Conservation (phyloP, 2,113 vertebrate species). For the Daphoenositta chrysoptera region DNA sequence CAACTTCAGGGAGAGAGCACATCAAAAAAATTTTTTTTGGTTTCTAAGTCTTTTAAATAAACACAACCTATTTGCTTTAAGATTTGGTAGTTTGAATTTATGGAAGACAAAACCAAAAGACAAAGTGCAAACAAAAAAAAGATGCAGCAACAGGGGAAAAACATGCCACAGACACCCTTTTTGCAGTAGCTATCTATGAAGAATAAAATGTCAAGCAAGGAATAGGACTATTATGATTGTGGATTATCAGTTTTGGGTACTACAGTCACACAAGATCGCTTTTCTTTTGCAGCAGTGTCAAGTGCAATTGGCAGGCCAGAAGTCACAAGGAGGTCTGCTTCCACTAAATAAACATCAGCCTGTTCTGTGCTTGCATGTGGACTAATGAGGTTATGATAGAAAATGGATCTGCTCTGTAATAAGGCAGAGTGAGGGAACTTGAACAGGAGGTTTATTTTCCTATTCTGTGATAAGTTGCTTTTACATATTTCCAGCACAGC, state of each 20-base stretch:
- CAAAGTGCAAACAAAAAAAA: constrained; percentile 36
- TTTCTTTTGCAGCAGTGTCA: constrained; percentile 21
- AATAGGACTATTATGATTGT: constrained; percentile 1
- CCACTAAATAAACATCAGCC: constrained; percentile 42
- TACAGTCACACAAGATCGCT: constrained; percentile 15
- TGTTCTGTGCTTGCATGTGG: not conserved
- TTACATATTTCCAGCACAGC: not conserved
- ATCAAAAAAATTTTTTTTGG: constrained; percentile 57
- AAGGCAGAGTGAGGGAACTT: not conserved
- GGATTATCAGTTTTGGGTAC: constrained; percentile 34
- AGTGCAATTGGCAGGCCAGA: constrained; percentile 37
- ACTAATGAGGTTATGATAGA: constrained; percentile 7
- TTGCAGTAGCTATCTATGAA: not conserved
- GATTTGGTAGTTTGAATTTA: constrained; percentile 70
- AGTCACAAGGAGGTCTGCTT: constrained; percentile 19
- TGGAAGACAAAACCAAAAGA: constrained; percentile 72
- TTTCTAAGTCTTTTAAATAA: constrained; percentile 70
- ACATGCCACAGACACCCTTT: not conserved
- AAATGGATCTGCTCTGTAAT: not conserved
- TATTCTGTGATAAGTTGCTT: not conserved
- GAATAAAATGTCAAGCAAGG: constrained; percentile 19
- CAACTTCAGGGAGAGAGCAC: constrained; percentile 48
- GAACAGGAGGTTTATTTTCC: not conserved
- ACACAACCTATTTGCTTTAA: constrained; percentile 61
- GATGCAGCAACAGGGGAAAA: not conserved